phyloP scores from a whole-genome alignment of 2,888 invertebrate species.

The Andrena praecox region DNA sequence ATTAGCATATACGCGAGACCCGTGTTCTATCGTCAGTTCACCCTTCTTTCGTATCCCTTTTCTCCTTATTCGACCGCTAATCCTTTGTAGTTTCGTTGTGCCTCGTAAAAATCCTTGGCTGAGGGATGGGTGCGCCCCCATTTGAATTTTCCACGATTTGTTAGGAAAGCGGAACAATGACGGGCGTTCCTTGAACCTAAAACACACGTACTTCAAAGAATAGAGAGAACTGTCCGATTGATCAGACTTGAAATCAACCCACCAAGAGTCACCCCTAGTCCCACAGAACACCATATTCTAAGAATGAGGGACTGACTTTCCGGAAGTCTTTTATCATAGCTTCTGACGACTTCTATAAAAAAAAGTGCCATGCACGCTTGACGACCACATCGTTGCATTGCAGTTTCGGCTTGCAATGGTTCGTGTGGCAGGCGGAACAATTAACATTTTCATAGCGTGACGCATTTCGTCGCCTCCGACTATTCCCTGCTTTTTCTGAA shows the following conservation, averaged over 20 bases:
- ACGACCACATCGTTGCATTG: slow-evolving; percentile 4
- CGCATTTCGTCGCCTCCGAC: slow-evolving; percentile 51
- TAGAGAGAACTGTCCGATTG: no score
- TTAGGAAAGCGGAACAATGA: neutral
- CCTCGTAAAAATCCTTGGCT: neutral
- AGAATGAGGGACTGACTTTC: slow-evolving; percentile 46
- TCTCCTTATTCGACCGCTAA: slow-evolving; percentile 40
- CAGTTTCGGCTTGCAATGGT: neutral
- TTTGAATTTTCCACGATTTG: neutral
- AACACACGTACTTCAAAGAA: no score
- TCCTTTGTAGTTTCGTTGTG: slow-evolving; percentile 10
- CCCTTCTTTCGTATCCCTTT: slow-evolving; percentile 41
- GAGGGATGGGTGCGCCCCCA: neutral
- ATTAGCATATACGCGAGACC: slow-evolving; percentile 81
- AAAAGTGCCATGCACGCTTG: slow-evolving; percentile 14
- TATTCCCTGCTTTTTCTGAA: slow-evolving; percentile 38
- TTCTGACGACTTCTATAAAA: slow-evolving; percentile 19
- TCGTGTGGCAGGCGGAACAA: slow-evolving; percentile 16
- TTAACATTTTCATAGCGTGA: slow-evolving; percentile 62
- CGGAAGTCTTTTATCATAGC: slow-evolving; percentile 55
- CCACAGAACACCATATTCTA: neutral
- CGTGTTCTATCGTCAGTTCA: slow-evolving; percentile 49
- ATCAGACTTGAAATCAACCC: no score
- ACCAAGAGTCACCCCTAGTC: no score
- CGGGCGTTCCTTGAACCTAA: no score